Conservation (phyloP, 2,113 vertebrate species). For the Psammodynastes pulverulentus region DNA sequence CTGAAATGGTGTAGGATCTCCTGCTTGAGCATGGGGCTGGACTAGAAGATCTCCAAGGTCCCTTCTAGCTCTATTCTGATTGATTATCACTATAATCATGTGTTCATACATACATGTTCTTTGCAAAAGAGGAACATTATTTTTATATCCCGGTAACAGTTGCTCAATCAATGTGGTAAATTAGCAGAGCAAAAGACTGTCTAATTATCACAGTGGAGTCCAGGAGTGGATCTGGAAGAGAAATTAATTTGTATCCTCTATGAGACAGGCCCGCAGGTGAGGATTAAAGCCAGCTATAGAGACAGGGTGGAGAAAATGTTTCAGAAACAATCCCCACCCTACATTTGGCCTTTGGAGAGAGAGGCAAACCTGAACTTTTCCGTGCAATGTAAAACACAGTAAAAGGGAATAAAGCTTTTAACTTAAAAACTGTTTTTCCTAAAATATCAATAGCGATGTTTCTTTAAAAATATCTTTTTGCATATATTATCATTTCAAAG, state of each 20-base stretch:
- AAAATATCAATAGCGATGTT: neutral
- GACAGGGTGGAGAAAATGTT: slow-evolving; percentile 21
- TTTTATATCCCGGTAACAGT: slow-evolving; percentile 45
- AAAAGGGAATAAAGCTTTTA: neutral
- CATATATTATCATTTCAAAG: accelerated
- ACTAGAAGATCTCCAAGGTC: too few relatives aligned
- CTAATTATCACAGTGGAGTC: slow-evolving; percentile 49
- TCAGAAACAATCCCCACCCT: accelerated
- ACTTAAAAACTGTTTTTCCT: neutral
- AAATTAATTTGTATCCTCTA: slow-evolving; percentile 53
- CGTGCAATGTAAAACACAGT: neutral
- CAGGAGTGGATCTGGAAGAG: slow-evolving; percentile 30
- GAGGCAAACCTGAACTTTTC: neutral
- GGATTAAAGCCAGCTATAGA: slow-evolving; percentile 49
- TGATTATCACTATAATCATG: neutral
- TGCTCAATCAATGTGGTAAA: slow-evolving; percentile 48
- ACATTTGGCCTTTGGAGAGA: neutral
- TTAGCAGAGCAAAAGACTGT: slow-evolving; percentile 45
- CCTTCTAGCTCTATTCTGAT: too few relatives aligned
- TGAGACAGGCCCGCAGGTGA: slow-evolving; percentile 49
- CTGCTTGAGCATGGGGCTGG: too few relatives aligned
- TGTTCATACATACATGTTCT: neutral
- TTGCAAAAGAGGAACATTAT: neutral
- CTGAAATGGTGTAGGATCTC: too few relatives aligned
- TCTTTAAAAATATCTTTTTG: neutral